Percentiles rank a stretch among this genome's conserved stretches.
phyloP scores from a whole-genome alignment of 2,888 invertebrate genomes.

The Stenurella melanura region DNA sequence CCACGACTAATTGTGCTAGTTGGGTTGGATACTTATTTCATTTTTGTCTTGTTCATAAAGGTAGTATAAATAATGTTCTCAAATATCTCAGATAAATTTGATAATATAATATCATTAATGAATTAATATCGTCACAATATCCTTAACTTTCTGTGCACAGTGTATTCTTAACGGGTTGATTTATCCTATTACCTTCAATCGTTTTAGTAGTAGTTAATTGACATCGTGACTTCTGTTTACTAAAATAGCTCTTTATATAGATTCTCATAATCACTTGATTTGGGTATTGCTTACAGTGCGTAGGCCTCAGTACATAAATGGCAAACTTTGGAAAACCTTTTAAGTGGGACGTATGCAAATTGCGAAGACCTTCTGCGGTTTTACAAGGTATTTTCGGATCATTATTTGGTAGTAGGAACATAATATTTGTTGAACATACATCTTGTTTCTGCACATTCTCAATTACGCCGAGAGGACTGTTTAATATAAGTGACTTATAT shows the following conservation, averaged over 20 bases:
- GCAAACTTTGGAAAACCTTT: slow-evolving; percentile 11
- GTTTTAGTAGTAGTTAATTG: background rate
- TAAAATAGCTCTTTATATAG: slow-evolving; percentile 11
- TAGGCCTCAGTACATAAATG: slow-evolving; percentile 7
- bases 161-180: slow-evolving; percentile 8
- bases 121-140: no score
- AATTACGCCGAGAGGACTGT: no score
- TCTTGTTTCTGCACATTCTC: no score
- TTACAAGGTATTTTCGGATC: background rate
- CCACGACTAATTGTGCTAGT: no score
- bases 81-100: no score
- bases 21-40: no score
- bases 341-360: slow-evolving; percentile 9
- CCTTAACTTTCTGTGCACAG: no score
- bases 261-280: background rate
- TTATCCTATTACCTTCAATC: background rate
- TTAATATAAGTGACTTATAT: no score
- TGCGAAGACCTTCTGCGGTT: slow-evolving; percentile 8
- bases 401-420: background rate
- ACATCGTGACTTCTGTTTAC: slow-evolving; percentile 1
- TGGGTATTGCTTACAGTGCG: background rate
- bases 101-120: no score
- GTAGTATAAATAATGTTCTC: no score
- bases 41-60: no score
- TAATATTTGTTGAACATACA: background rate